Percentiles rank a stretch among this genome's conserved stretches.
Conservation (phyloP, 2,113 vertebrate species). For the Etheostoma cragini region DNA sequence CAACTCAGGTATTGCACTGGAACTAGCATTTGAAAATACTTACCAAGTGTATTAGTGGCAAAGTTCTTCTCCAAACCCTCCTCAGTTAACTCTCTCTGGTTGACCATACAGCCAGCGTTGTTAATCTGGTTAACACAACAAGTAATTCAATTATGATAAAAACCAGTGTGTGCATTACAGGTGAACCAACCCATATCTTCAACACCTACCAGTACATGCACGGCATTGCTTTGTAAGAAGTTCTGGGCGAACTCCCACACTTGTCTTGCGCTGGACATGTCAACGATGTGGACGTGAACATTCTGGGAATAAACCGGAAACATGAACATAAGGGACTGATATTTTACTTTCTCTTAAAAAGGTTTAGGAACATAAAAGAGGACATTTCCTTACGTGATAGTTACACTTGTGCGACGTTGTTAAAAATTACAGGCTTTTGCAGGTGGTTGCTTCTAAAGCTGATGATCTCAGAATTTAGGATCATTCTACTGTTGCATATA, state of each 20-base stretch:
- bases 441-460: neutral
- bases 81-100: conserved; percentile 87
- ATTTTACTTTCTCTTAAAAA: neutral
- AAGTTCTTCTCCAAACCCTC: conserved; percentile 91
- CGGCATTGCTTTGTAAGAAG: conserved; percentile 82
- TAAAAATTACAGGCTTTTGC: no score
- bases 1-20: neutral
- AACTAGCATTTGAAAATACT: conserved; percentile 26
- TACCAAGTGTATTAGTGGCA: conserved; percentile 89
- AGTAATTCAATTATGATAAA: neutral
- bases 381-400: no score
- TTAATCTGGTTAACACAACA: conserved; percentile 81
- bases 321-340: no score
- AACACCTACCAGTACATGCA: conserved; percentile 85
- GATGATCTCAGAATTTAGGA: neutral
- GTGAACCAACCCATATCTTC: conserved; percentile 23
- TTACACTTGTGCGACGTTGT: no score
- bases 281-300: conserved; percentile 86
- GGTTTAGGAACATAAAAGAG: no score
- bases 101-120: conserved; percentile 90
- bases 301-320: conserved; percentile 71
- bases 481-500: neutral
- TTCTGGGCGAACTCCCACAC: conserved; percentile 88
- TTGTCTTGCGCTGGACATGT: conserved; percentile 85
- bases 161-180: neutral